Conservation (phyloP, 1,140 invertebrate species). For the Mizuhopecten yessoensis region DNA sequence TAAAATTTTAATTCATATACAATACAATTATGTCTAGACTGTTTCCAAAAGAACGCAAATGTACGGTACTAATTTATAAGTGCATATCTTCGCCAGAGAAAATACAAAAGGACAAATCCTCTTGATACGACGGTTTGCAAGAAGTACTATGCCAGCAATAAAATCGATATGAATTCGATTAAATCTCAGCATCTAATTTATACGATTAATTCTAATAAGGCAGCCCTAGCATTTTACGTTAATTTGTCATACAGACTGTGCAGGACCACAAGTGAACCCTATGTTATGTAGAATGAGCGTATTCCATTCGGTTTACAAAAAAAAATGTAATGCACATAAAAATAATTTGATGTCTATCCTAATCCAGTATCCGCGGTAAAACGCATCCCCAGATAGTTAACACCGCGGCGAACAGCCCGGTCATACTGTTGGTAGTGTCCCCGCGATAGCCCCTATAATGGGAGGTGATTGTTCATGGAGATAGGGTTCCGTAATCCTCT, state of each 20-base stretch:
- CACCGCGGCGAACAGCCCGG: not conserved
- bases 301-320: not conserved
- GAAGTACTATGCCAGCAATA: not conserved
- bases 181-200: conserved; percentile 3
- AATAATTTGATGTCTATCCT: conserved; percentile 39
- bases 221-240: not conserved
- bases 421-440: not conserved
- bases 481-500: conserved; percentile 52
- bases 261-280: not conserved
- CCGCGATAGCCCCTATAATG: not conserved
- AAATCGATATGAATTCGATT: conserved; percentile 26
- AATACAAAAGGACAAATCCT: not conserved
- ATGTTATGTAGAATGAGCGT: not conserved
- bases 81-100: not conserved
- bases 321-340: conserved; percentile 30
- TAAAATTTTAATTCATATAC: too few relatives aligned
- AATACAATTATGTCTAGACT: not conserved
- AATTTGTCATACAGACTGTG: not conserved
- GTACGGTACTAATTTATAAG: not conserved
- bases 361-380: conserved; percentile 2
- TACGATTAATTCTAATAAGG: not conserved
- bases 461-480: conserved; percentile 43
- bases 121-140: not conserved
- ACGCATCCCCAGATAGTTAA: conserved; percentile 30
- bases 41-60: too few relatives aligned